phyloP scores from a whole-genome alignment of 2,888 invertebrate genomes.

The Drosophila colorata region DNA sequence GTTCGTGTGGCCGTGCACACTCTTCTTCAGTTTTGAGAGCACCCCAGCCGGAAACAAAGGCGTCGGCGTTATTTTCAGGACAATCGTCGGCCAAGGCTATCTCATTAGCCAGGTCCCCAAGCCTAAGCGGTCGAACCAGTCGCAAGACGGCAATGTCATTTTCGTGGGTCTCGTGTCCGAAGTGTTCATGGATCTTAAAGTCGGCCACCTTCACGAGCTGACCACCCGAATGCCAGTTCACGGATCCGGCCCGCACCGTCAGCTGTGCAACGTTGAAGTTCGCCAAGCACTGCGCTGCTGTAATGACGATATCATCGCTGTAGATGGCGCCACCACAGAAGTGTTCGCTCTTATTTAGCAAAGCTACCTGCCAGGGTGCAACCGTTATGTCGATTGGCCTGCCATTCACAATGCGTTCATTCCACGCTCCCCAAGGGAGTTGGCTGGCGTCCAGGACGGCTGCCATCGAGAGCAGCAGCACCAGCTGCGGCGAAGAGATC shows the following conservation, averaged over 20 bases:
- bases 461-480: background rate
- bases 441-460: background rate
- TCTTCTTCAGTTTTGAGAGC: background rate
- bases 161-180: background rate
- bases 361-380: conserved; percentile 22
- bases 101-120: background rate
- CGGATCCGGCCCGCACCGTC: conserved; percentile 22
- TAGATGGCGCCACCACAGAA: conserved; percentile 23
- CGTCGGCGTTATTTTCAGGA: background rate
- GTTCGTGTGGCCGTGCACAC: background rate
- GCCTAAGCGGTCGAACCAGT: background rate
- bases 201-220: conserved; percentile 11
- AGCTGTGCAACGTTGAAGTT: background rate
- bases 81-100: conserved; percentile 3
- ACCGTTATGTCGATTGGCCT: background rate
- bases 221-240: conserved; percentile 13
- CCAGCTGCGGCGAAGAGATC: background rate
- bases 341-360: background rate
- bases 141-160: conserved; percentile 17
- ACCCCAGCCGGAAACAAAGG: conserved; percentile 27
- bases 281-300: conserved; percentile 19
- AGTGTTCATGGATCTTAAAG: conserved; percentile 2
- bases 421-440: no score
- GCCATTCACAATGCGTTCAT: conserved; percentile 20
- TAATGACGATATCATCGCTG: conserved; percentile 11